Evolutionary conservation across 2,888 invertebrate genomes (phyloP).

Genomic region (Salticus scenicus): DNA sequence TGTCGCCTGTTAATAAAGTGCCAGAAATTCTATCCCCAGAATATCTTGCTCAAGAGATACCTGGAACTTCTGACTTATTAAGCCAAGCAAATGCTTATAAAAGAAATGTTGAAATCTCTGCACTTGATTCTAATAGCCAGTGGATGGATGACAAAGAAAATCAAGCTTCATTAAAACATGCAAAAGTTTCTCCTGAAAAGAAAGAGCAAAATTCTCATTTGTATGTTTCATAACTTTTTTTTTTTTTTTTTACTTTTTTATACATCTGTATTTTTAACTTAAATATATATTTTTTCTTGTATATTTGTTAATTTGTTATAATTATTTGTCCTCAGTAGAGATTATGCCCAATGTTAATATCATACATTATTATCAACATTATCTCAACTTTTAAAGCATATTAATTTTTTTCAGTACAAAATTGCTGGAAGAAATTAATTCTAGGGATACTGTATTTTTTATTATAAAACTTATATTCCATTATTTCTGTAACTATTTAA

Average conservation of each 20-base stretch:
- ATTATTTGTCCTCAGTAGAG: too few species aligned
- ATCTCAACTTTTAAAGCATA: too few species aligned
- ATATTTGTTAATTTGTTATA: too few species aligned
- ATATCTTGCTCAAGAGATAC: slow-evolving; percentile 31
- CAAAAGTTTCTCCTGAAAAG: background rate
- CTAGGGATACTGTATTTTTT: too few species aligned
- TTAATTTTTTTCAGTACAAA: too few species aligned
- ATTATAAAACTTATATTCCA: too few species aligned
- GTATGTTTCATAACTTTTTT: background rate
- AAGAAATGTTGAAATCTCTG: slow-evolving; percentile 25
- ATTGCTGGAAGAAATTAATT: too few species aligned
- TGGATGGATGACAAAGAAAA: background rate
- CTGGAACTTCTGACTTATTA: slow-evolving; percentile 43
- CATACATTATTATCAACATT: too few species aligned
- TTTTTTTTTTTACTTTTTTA: background rate
- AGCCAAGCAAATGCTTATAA: slow-evolving; percentile 41
- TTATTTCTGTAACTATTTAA: too few species aligned
- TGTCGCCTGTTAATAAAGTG: background rate
- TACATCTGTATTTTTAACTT: too few species aligned
- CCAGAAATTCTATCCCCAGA: background rate
- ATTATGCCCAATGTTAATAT: too few species aligned
- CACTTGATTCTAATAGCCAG: background rate
- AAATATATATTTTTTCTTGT: too few species aligned
- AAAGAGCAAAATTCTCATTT: background rate
- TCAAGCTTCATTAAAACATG: background rate